Evolutionary conservation across 2,888 invertebrate species (phyloP).

Genomic region (Drosophila limbata): DNA sequence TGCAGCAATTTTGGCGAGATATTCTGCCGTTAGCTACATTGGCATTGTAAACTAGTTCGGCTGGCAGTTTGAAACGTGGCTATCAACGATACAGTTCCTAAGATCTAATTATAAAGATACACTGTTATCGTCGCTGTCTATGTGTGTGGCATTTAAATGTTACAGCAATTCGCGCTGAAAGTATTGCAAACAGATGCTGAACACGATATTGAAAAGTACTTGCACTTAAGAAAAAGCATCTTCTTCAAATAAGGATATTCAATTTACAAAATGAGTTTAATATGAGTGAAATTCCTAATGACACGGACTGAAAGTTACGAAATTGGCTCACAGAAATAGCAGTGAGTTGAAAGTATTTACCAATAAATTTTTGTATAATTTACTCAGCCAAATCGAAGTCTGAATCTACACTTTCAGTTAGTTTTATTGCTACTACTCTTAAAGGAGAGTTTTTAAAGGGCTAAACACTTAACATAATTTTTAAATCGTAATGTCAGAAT

Average conservation of each 20-base stretch:
- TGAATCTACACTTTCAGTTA: too few relatives aligned
- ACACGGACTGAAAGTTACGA: neutral
- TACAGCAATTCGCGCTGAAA: constrained; percentile 27
- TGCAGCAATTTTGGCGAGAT: constrained; percentile 46
- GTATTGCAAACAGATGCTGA: constrained; percentile 33
- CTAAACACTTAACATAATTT: too few relatives aligned
- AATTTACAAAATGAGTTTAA: constrained; percentile 7
- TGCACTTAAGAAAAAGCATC: constrained; percentile 10
- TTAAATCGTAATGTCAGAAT: too few relatives aligned
- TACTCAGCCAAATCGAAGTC: too few relatives aligned
- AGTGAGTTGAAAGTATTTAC: too few relatives aligned
- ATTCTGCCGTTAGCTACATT: constrained; percentile 32
- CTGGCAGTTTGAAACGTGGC: constrained; percentile 14
- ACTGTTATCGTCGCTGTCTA: constrained; percentile 42
- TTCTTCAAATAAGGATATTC: constrained; percentile 27
- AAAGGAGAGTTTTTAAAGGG: too few relatives aligned
- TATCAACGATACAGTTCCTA: constrained; percentile 44
- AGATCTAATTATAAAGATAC: constrained; percentile 76
- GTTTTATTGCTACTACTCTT: too few relatives aligned
- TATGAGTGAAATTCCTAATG: neutral
- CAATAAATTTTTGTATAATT: too few relatives aligned
- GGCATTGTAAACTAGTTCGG: constrained; percentile 63
- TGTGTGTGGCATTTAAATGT: constrained; percentile 60
- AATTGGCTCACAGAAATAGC: too few relatives aligned
- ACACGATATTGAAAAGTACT: constrained; percentile 21